Percentiles rank a stretch among this genome's conserved stretches.
Evolutionary conservation across 2,888 invertebrate species (phyloP).

Genomic region (Odiellus spinosus): DNA sequence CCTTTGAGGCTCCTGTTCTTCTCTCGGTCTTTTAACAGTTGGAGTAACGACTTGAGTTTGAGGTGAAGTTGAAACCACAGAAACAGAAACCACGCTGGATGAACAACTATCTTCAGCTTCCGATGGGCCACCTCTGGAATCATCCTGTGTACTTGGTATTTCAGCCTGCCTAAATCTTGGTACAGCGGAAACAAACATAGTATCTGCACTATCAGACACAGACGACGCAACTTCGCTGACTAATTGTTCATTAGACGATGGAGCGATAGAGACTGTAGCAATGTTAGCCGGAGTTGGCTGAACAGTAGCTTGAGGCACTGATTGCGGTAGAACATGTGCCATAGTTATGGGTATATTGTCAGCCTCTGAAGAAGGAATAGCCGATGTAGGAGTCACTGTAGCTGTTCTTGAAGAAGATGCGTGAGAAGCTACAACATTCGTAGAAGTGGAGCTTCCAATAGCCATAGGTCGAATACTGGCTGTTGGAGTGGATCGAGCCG

Average conservation of each 20-base stretch:
- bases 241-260: background rate
- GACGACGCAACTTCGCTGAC: no score
- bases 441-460: slow-evolving; percentile 34
- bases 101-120: no score
- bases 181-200: no score
- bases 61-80: slow-evolving; percentile 1
- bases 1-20: slow-evolving; percentile 5
- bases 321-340: background rate
- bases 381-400: slow-evolving; percentile 30
- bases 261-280: slow-evolving; percentile 17
- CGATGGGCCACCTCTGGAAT: no score
- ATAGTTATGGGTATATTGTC: background rate
- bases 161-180: no score
- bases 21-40: slow-evolving; percentile 14
- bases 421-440: slow-evolving; percentile 18
- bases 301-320: slow-evolving; percentile 16
- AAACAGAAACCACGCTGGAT: no score
- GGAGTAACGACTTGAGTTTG: slow-evolving; percentile 16
- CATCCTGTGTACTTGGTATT: no score
- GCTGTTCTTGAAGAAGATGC: slow-evolving; percentile 20
- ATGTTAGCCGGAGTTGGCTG: slow-evolving; percentile 18
- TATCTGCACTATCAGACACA: no score
- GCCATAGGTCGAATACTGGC: slow-evolving; percentile 87
- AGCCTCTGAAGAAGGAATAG: slow-evolving; percentile 10
- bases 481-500: slow-evolving; percentile 59